Base-by-base conservation (phyloP, 2,113 vertebrate species). In the Vimba vimba region DNA sequence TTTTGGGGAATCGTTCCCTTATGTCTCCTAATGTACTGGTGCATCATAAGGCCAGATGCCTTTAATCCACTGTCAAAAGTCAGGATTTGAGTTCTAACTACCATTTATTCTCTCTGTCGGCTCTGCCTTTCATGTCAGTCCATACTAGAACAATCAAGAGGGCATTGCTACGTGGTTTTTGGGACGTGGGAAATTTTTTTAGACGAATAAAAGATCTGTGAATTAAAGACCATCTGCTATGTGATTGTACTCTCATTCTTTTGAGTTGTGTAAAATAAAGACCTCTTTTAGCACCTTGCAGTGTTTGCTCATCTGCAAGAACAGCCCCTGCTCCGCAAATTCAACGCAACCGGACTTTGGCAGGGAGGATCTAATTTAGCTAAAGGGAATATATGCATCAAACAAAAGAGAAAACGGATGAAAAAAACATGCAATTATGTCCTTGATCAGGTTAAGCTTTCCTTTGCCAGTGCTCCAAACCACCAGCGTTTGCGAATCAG, bases 341-440 rank as follows among this genome's bases (percentile, higher is more conserved):
- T 71, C 33, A 76, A 52, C 84, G 57, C 39, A 55, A 85, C 52
- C 86, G 91, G 87, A 91, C 88, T 88, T 88, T 87, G 87, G 68
- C 79, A 87, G 88, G 81, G 88, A 62, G n/a, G 69, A 87, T 89
- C 87, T 90, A 77, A 90, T 93, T 93, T 93, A 94, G 95, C 91
- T 91, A 95, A 95, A 96, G 93, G 92, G 94, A 96, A 95, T 95
- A 93, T 95, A 95, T 95, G 93, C 93, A 95, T 95, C 94, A 95
- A 94, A 94, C 94, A 93, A 93, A 87, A 93, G 93, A 88, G 73
- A 86, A 94, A 94, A 87, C 90, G 92, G 91, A 93, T 93, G 91
- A 94, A 95, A 94, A 86, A 93, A 92, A 91, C 91, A 93, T 91
- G 91, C 92, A 93, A 93, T 95, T 94, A 94, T 92, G 93, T 93